Conservation (phyloP, 2,797 vertebrate genomes). For the Leptatherina wallacei region DNA sequence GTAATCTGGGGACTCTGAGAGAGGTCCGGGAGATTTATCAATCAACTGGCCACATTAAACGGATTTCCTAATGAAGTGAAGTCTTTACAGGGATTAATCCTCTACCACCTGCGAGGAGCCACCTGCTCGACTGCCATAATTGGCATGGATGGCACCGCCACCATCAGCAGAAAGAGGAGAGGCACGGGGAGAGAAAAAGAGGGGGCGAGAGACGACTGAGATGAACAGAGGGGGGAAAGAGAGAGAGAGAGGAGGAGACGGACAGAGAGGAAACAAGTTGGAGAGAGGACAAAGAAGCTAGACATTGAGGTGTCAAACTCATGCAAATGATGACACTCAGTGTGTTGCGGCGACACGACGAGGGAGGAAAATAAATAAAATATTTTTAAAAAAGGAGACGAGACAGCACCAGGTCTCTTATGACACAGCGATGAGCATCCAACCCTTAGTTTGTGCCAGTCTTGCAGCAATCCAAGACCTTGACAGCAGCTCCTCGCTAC, state of each 20-base stretch:
- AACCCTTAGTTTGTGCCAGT: constrained; percentile 83
- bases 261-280: constrained; percentile 80
- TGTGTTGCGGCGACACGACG: constrained; percentile 80
- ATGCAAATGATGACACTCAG: constrained; percentile 82
- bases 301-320: constrained; percentile 78
- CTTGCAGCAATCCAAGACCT: constrained; percentile 83
- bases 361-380: constrained; percentile 78
- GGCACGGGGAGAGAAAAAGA: constrained; percentile 65
- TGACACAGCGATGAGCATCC: constrained; percentile 81
- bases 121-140: constrained; percentile 87
- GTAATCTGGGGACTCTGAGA: constrained; percentile 79
- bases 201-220: constrained; percentile 53
- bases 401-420: constrained; percentile 80
- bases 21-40: constrained; percentile 87
- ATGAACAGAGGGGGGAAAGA: constrained; percentile 49
- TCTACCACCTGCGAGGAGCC: constrained; percentile 87
- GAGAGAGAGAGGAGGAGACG: constrained; percentile 61
- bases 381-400: constrained; percentile 74
- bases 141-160: constrained; percentile 83
- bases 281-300: constrained; percentile 82
- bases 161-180: constrained; percentile 82
- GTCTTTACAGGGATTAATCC: constrained; percentile 89
- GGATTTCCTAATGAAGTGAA: constrained; percentile 90
- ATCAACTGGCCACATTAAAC: constrained; percentile 89
- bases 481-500: constrained; percentile 82